phyloP scores from a whole-genome alignment of 2,113 vertebrate species.

The Tachuris rubrigastra region DNA sequence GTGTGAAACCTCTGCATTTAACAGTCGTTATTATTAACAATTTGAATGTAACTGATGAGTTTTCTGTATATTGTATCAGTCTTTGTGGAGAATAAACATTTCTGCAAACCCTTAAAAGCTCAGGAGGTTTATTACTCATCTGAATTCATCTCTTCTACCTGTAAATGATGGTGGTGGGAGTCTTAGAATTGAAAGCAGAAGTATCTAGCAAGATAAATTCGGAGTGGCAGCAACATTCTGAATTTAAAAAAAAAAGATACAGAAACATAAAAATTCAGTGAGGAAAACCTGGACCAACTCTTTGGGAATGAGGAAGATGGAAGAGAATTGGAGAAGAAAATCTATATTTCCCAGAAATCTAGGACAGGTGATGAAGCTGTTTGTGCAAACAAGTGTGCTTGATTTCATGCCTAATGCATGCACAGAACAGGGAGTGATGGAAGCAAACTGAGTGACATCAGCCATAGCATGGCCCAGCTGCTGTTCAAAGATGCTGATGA shows the following conservation, averaged over 20 bases:
- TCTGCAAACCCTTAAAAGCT: background rate
- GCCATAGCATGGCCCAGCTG: accelerated
- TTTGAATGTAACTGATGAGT: background rate
- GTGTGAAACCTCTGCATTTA: background rate
- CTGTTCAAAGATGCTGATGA: background rate
- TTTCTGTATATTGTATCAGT: background rate
- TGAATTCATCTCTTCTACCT: background rate
- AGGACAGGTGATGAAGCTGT: background rate
- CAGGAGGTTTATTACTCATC: background rate
- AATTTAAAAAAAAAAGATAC: background rate
- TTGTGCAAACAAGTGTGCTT: background rate
- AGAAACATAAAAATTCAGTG: background rate
- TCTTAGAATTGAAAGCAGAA: slow-evolving; percentile 9
- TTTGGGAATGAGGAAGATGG: background rate
- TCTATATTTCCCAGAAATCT: background rate
- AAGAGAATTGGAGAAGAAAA: background rate
- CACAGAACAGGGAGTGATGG: background rate
- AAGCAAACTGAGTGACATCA: background rate
- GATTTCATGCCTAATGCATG: background rate
- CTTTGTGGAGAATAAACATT: slow-evolving; percentile 17
- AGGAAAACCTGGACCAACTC: background rate
- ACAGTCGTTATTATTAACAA: slow-evolving; percentile 4
- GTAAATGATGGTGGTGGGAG: background rate
- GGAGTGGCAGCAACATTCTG: background rate
- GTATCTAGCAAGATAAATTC: background rate